Evolutionary conservation across 2,888 invertebrate species (phyloP), one percentile per base, ranked within the genome.

Genomic region (Lepidonotus clava): DNA sequence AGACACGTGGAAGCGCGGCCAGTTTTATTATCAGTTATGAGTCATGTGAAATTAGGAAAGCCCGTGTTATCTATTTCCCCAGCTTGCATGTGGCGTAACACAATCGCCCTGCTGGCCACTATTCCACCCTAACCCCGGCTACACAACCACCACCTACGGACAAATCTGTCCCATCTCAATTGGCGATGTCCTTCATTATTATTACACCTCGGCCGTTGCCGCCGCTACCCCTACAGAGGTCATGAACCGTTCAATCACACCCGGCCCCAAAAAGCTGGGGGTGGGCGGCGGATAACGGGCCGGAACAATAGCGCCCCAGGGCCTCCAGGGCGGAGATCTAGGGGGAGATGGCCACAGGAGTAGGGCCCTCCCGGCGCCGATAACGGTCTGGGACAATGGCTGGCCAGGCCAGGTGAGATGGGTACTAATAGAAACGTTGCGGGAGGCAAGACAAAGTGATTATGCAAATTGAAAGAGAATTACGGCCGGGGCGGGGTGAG

Each of bases 401-500:
- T 28, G 28, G 36, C 56, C 32, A 53, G 18, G 34, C 38, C 83
- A 83, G 83, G 83, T 83, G 83, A 56, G 83, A 83, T 38, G 34
- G 5, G 36, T 11, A 11, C 46, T 56, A 61, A 83, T 61, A 46
- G 83, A 61, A 83, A 38, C 61, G 38, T 51, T 18, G 83, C 83
- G 38, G 83, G 83, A 83, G 80, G 80, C 80, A 80, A 51, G 11
- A 80, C 53, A 83, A 34, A 56, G 56, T 56, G 53, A 80, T 80
- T 80, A 80, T 80, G 80, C 80, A 80, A 80, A 80, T 80, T 46
- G 80, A 46, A 80, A 80, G 28, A 46, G 80, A 46, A 80, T 80
- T 76, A 46, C 46, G 4, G 24, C 32, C 46, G 8, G 4, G 18
- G 80, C 6, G 8, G 46, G 28, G 32, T 24, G 41, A 14, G 11